These are phyloP conservation scores for Heliconius himera DNA, from an alignment of 1,140 invertebrate genomes.

Conservation along the genomic window DNA sequence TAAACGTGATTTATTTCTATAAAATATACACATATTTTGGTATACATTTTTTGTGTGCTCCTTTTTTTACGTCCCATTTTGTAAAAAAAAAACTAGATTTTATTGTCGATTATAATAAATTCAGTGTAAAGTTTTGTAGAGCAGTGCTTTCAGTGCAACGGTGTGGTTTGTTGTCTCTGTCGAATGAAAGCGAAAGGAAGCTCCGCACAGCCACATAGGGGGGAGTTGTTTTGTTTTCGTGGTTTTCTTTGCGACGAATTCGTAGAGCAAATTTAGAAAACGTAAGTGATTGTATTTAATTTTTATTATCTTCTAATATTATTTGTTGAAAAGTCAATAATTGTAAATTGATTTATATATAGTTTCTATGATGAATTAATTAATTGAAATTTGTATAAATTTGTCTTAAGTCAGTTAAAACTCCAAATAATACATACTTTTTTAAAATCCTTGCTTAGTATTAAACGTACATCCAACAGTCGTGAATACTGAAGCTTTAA, in stretches of 20 bases:
- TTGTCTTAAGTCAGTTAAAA: not conserved
- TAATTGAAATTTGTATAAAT: not conserved
- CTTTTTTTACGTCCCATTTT: slow-evolving; percentile 9
- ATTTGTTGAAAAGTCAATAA: not conserved
- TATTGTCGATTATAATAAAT: slow-evolving; percentile 36
- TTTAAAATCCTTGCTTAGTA: not conserved
- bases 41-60: slow-evolving; percentile 27
- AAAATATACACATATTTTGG: slow-evolving; percentile 22
- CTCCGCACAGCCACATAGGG: slow-evolving; percentile 52
- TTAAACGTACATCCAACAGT: not conserved
- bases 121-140: slow-evolving; percentile 67
- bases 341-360: not conserved
- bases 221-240: slow-evolving; percentile 72
- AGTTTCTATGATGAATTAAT: no score
- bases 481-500: slow-evolving; percentile 42
- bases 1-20: slow-evolving; percentile 44
- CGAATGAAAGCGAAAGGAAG: slow-evolving; percentile 72
- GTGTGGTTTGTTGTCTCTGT: slow-evolving; percentile 64
- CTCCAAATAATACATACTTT: not conserved
- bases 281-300: slow-evolving; percentile 56
- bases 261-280: slow-evolving; percentile 67
- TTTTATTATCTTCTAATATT: not conserved
- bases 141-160: slow-evolving; percentile 75
- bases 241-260: slow-evolving; percentile 64
- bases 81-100: slow-evolving; percentile 35